A percentile compares a stretch with the other conserved stretches of the same genome.
These are phyloP conservation scores for Prietella phreatophila DNA, from an alignment of 2,113 vertebrate genomes.

Conservation along the genomic window DNA sequence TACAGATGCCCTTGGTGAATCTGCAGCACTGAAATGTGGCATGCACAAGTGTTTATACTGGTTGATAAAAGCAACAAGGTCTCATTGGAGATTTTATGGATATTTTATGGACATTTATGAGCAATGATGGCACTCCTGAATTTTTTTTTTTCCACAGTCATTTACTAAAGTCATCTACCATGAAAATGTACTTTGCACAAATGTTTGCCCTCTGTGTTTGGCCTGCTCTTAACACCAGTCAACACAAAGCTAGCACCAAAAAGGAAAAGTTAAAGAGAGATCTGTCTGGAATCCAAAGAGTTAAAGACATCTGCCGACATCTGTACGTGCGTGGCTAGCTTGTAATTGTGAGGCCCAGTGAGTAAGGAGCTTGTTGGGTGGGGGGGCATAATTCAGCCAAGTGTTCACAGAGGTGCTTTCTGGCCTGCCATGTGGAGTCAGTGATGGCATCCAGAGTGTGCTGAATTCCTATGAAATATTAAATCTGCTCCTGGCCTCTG, in stretches of 20 bases:
- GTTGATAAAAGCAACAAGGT: not conserved
- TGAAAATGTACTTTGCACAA: not conserved
- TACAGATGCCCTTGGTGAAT: slow-evolving; percentile 2
- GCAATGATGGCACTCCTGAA: not conserved
- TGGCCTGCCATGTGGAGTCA: slow-evolving; percentile 95
- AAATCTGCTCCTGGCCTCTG: slow-evolving; percentile 83
- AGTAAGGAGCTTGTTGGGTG: slow-evolving; percentile 71
- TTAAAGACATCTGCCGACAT: slow-evolving; percentile 82
- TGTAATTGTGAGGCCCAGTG: slow-evolving; percentile 88
- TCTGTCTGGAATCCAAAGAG: slow-evolving; percentile 56
- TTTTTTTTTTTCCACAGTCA: no score
- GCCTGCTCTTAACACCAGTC: not conserved
- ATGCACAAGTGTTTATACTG: slow-evolving; percentile 8
- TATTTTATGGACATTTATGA: not conserved
- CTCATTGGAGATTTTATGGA: not conserved
- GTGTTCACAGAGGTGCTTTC: slow-evolving; percentile 93
- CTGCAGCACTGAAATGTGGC: not conserved
- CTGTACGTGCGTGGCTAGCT: slow-evolving; percentile 85
- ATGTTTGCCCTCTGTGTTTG: not conserved
- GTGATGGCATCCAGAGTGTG: slow-evolving; percentile 88
- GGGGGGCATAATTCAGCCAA: slow-evolving; percentile 89
- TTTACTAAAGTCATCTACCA: not conserved
- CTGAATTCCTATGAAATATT: slow-evolving; percentile 94
- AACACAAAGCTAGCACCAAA: not conserved
- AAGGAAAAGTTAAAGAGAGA: slow-evolving; percentile 1